Conservation (phyloP, 2,113 vertebrate species). For the Cryptotis parvus region DNA sequence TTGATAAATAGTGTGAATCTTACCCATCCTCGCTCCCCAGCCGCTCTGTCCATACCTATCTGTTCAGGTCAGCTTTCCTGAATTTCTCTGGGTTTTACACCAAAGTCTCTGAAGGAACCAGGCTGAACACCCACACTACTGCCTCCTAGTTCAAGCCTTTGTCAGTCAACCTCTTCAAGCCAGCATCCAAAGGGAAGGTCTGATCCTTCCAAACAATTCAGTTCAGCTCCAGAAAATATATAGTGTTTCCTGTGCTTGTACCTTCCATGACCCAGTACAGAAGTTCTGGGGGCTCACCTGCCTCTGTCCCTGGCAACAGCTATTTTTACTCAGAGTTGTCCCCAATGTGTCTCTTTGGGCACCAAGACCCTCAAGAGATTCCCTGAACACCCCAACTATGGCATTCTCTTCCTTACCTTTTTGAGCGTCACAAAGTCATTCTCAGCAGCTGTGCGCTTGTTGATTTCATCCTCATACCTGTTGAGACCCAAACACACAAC, state of each 20-base stretch:
- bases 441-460: constrained; percentile 89
- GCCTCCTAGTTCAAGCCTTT: background rate
- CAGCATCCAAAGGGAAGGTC: background rate
- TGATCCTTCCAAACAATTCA: no score
- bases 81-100: background rate
- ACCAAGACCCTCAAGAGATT: background rate
- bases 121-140: background rate
- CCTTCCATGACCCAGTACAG: background rate
- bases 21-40: background rate
- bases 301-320: background rate
- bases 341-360: background rate
- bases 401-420: constrained; percentile 86
- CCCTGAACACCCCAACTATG: no score
- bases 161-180: background rate
- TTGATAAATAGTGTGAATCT: background rate
- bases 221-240: background rate
- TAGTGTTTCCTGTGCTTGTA: background rate
- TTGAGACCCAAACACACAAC: background rate
- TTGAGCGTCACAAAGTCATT: constrained; percentile 94
- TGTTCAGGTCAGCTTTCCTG: background rate
- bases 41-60: background rate
- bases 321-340: background rate
- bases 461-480: constrained; percentile 94
- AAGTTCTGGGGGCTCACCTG: background rate
- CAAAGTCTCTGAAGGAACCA: background rate